Conservation (phyloP, 2,888 invertebrate species). For the Andricus curvator region DNA sequence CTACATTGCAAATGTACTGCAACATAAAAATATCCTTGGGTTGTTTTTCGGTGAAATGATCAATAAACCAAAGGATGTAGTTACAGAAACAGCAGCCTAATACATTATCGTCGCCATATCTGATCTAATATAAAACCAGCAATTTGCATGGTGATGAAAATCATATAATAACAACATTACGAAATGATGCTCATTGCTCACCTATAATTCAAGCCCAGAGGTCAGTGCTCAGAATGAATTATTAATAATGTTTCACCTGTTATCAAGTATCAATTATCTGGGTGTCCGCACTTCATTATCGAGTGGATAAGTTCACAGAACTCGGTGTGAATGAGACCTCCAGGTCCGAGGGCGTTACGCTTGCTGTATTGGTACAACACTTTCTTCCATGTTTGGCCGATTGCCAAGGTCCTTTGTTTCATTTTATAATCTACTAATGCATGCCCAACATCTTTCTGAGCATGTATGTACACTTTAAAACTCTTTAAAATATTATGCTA, state of each 20-base stretch:
- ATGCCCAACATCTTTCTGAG: neutral
- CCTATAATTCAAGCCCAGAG: neutral
- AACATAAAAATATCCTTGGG: no score
- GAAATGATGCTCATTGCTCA: neutral
- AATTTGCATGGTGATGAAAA: slow-evolving; percentile 2
- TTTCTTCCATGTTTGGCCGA: slow-evolving; percentile 69
- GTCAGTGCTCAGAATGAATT: neutral
- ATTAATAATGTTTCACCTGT: slow-evolving; percentile 20
- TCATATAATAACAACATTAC: neutral
- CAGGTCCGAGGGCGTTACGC: slow-evolving; percentile 56
- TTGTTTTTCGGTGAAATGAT: no score
- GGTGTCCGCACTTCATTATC: slow-evolving; percentile 7
- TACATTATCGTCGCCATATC: no score
- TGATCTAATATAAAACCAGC: neutral
- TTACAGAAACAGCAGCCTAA: neutral
- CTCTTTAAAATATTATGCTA: neutral
- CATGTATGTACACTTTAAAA: neutral
- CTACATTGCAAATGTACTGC: no score
- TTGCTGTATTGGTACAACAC: slow-evolving; percentile 64
- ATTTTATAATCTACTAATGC: slow-evolving; percentile 47
- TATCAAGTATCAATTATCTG: slow-evolving; percentile 23
- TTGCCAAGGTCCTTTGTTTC: slow-evolving; percentile 72
- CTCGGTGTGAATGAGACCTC: slow-evolving; percentile 51
- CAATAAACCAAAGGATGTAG: neutral
- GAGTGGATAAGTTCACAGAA: slow-evolving; percentile 56